A percentile compares a stretch with the other conserved stretches of the same genome.
Evolutionary conservation across 2,797 vertebrate genomes (phyloP).

Genomic region (Falco biarmicus): DNA sequence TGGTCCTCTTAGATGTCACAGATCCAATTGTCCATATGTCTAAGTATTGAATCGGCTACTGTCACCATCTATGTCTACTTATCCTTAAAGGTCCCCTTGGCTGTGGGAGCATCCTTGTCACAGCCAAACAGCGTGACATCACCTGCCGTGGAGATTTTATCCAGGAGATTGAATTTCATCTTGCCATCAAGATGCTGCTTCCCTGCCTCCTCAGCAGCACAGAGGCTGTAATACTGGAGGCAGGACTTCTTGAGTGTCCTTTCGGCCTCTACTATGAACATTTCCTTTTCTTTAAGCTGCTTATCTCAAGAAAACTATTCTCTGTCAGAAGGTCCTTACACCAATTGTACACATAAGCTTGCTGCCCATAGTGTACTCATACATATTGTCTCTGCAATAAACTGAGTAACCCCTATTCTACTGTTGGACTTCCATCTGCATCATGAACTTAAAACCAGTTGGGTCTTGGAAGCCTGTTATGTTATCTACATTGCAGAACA

Average conservation of each 20-base stretch:
- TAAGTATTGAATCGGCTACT: not conserved
- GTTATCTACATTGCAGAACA: slow-evolving; percentile 71
- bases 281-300: not conserved
- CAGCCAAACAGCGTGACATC: not conserved
- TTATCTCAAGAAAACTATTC: not conserved
- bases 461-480: slow-evolving; percentile 47
- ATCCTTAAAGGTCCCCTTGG: not conserved
- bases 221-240: not conserved
- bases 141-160: not conserved
- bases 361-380: not conserved
- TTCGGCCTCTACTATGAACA: not conserved
- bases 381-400: not conserved
- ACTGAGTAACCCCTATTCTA: not conserved
- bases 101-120: not conserved
- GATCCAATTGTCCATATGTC: not conserved
- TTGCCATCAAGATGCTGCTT: not conserved
- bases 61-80: not conserved
- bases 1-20: not conserved
- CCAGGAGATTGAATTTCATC: not conserved
- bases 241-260: not conserved
- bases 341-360: not conserved
- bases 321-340: not conserved
- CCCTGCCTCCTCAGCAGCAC: not conserved
- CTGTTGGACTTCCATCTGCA: not conserved
- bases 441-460: slow-evolving; percentile 23